These are phyloP conservation scores for Synchiropus splendidus DNA, from an alignment of 2,113 vertebrate species.

Conservation along the genomic window DNA sequence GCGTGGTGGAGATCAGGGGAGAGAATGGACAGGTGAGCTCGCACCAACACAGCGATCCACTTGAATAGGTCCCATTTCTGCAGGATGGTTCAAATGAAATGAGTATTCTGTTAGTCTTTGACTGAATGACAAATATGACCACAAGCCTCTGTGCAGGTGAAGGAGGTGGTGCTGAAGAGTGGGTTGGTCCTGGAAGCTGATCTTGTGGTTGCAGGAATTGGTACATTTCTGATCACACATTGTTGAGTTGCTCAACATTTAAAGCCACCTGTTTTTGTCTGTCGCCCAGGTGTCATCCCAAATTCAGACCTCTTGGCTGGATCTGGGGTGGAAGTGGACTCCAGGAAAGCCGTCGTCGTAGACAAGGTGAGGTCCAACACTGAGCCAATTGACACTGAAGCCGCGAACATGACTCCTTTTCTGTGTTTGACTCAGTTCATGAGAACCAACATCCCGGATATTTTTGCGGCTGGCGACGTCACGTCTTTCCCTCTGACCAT, in stretches of 20 bases:
- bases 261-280: not conserved
- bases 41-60: too few species aligned
- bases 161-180: constrained; percentile 63
- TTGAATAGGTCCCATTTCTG: too few species aligned
- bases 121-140: not conserved
- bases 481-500: constrained; percentile 74
- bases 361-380: constrained; percentile 66
- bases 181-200: constrained; percentile 68
- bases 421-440: constrained; percentile 62
- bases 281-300: constrained; percentile 66
- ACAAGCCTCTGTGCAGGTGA: constrained; percentile 59
- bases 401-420: not conserved
- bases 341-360: constrained; percentile 65
- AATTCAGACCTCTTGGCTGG: constrained; percentile 69
- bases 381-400: not conserved
- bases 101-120: not conserved
- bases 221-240: constrained; percentile 36
- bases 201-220: constrained; percentile 75
- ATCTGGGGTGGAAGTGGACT: constrained; percentile 61
- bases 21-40: constrained; percentile 70
- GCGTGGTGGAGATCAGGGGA: constrained; percentile 67
- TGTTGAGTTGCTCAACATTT: not conserved
- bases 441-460: constrained; percentile 68
- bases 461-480: constrained; percentile 78
- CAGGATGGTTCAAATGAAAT: too few species aligned